Percentiles rank a stretch among this genome's conserved stretches.
These are phyloP conservation scores for Aphrophora alni DNA, from an alignment of 2,888 invertebrate genomes.

Conservation along the genomic window DNA sequence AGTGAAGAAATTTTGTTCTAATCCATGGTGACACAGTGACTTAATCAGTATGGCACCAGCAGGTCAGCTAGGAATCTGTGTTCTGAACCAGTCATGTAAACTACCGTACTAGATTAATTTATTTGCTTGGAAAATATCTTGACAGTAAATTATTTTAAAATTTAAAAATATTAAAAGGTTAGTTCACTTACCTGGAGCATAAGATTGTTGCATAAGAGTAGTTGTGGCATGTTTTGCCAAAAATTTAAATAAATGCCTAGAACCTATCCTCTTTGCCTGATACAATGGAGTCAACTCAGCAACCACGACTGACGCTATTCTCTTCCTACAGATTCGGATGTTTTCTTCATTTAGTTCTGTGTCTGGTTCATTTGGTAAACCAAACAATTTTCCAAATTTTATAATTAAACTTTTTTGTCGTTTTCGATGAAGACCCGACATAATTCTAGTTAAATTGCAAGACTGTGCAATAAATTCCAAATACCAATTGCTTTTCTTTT, in stretches of 20 bases:
- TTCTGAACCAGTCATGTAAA: too few relatives aligned
- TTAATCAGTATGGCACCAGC: too few relatives aligned
- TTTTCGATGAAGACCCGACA: slow-evolving; percentile 40
- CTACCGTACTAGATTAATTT: too few relatives aligned
- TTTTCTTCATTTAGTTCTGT: slow-evolving; percentile 42
- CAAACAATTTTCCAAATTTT: slow-evolving; percentile 47
- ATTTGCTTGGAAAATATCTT: too few relatives aligned
- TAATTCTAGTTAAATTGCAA: slow-evolving; percentile 45
- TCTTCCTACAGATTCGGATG: slow-evolving; percentile 45
- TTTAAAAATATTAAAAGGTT: too few relatives aligned
- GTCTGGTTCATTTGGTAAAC: slow-evolving; percentile 26
- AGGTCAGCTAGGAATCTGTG: too few relatives aligned
- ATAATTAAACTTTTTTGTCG: slow-evolving; percentile 42
- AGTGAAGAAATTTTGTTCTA: too few relatives aligned
- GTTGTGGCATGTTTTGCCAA: slow-evolving; percentile 50
- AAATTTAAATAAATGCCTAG: slow-evolving; percentile 48
- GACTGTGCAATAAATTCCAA: slow-evolving; percentile 46
- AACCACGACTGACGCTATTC: slow-evolving; percentile 49
- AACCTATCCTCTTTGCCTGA: slow-evolving; percentile 46
- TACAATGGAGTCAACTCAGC: slow-evolving; percentile 49
- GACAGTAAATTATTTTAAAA: too few relatives aligned
- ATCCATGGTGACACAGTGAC: too few relatives aligned
- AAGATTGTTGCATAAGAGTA: slow-evolving; percentile 43
- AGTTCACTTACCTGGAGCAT: slow-evolving; percentile 48
- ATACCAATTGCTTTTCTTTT: slow-evolving; percentile 38